These are phyloP conservation scores for Diachasmimorpha longicaudata DNA, from an alignment of 1,140 invertebrate species.

Conservation along the genomic window DNA sequence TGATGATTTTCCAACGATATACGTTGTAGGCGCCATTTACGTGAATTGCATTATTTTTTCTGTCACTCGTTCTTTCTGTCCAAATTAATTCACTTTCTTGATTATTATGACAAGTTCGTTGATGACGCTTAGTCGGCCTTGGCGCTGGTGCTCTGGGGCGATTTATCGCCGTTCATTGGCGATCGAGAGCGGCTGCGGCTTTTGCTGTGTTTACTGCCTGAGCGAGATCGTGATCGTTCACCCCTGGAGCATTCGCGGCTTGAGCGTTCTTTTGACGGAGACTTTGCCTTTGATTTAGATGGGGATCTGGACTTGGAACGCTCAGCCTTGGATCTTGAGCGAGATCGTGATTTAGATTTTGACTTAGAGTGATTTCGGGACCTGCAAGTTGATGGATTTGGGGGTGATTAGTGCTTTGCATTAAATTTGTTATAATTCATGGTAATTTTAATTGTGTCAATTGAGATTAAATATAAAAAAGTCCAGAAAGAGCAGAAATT, in stretches of 20 bases:
- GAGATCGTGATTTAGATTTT: slow-evolving; percentile 68
- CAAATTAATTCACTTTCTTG: neutral
- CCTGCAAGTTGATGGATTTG: slow-evolving; percentile 58
- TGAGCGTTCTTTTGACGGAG: slow-evolving; percentile 61
- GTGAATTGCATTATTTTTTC: neutral
- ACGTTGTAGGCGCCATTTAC: neutral
- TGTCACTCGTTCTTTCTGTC: neutral
- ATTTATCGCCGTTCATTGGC: slow-evolving; percentile 66
- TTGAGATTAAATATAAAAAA: no score
- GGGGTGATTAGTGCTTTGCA: slow-evolving; percentile 32
- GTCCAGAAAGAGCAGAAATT: no score
- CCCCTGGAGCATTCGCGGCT: slow-evolving; percentile 59
- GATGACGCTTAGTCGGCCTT: slow-evolving; percentile 47
- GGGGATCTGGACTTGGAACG: slow-evolving; percentile 68
- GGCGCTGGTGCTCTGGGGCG: slow-evolving; percentile 57
- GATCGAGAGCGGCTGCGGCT: slow-evolving; percentile 64
- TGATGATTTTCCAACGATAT: neutral
- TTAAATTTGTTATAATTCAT: no score
- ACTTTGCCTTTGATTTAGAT: slow-evolving; percentile 66
- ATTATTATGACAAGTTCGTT: neutral
- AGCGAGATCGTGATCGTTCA: slow-evolving; percentile 59
- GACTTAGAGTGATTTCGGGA: slow-evolving; percentile 67
- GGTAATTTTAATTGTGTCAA: no score
- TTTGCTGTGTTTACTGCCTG: slow-evolving; percentile 63
- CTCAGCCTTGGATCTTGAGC: slow-evolving; percentile 64